Conservation (phyloP, 2,888 invertebrate species). For the Stramonita haemastoma region DNA sequence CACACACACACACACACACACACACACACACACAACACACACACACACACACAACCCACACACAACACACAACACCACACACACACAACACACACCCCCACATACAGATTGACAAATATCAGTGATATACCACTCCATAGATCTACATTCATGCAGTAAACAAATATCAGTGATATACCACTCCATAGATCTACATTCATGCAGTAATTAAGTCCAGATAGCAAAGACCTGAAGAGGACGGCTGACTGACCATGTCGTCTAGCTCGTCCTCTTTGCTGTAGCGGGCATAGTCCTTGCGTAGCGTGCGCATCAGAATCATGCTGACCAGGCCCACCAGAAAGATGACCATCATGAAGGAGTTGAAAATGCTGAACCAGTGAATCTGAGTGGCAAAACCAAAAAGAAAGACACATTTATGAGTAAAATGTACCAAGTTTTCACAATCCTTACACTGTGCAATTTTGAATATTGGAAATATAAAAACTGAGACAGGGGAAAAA, state of each 20-base stretch:
- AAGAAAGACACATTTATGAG: neutral
- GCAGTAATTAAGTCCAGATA: too few species aligned
- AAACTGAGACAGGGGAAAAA: too few species aligned
- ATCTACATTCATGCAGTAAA: too few species aligned
- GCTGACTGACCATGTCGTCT: constrained; percentile 89
- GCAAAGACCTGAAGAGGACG: neutral
- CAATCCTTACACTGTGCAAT: too few species aligned
- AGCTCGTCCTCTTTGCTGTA: constrained; percentile 99
- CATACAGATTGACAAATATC: too few species aligned
- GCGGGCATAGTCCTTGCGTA: constrained; percentile 99
- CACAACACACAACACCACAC: neutral
- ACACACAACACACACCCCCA: neutral
- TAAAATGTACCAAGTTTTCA: too few species aligned
- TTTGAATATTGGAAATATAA: too few species aligned
- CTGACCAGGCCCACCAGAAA: constrained; percentile 98
- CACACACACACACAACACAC: neutral
- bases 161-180: too few species aligned
- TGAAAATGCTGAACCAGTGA: constrained; percentile 99
- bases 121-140: too few species aligned
- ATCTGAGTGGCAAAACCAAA: constrained; percentile 81
- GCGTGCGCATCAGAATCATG: constrained; percentile 98
- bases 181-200: too few species aligned
- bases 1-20: neutral
- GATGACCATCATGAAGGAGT: constrained; percentile 99
- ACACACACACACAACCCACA: neutral